Percentiles rank a stretch among this genome's conserved stretches.
Evolutionary conservation across 2,113 vertebrate genomes (phyloP).

Genomic region (Capreolus pygargus): DNA sequence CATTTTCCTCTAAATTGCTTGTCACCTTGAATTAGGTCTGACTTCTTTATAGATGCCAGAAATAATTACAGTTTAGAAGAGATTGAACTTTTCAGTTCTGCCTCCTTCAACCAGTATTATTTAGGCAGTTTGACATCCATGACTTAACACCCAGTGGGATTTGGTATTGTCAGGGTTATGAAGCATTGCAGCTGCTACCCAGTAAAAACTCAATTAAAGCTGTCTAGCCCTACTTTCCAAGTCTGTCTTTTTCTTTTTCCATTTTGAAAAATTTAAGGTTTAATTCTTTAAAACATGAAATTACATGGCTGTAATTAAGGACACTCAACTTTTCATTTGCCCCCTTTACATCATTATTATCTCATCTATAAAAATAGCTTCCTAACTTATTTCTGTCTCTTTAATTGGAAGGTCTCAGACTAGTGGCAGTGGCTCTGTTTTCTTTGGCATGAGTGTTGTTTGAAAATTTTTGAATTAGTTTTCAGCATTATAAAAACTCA

Average conservation of each 20-base stretch:
- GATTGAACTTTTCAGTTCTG: not conserved
- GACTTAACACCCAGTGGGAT: not conserved
- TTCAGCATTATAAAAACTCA: not conserved
- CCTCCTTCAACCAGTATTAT: not conserved
- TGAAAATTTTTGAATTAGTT: conserved; percentile 36
- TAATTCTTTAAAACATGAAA: conserved; percentile 15
- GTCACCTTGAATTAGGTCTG: not conserved
- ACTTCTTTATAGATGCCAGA: conserved; percentile 6
- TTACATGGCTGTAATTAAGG: not conserved
- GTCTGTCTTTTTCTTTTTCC: not conserved
- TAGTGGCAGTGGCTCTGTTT: not conserved
- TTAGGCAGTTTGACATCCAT: not conserved
- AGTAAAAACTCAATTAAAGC: conserved; percentile 8
- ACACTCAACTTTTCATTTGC: not conserved
- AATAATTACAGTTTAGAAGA: not conserved
- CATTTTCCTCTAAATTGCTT: not conserved
- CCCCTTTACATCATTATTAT: not conserved
- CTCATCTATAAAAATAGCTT: not conserved
- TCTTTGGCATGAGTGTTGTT: not conserved
- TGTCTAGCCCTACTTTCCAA: not conserved
- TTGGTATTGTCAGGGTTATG: not conserved
- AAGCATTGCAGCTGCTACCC: not conserved
- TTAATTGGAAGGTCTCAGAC: not conserved
- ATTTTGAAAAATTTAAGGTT: conserved; percentile 18
- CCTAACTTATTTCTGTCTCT: not conserved